Conservation (phyloP, 2,888 invertebrate genomes). For the Rhamnusium bicolor region DNA sequence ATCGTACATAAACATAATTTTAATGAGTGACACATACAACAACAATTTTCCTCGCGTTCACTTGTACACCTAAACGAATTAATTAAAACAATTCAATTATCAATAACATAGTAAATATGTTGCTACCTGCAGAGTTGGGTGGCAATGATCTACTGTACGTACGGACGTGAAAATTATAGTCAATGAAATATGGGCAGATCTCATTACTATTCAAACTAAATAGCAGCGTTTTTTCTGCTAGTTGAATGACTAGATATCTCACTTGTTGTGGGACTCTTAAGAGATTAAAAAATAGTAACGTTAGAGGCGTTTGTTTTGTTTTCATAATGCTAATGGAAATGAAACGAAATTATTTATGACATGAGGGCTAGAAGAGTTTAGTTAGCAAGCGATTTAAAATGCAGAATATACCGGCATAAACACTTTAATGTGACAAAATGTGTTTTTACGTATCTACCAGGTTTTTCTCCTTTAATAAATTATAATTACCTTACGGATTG, state of each 20-base stretch:
- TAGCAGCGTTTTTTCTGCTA: conserved; percentile 7
- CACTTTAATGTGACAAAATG: too few species aligned
- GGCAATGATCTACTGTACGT: conserved; percentile 1
- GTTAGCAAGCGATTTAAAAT: too few species aligned
- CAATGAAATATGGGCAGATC: conserved; percentile 31
- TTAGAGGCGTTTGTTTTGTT: neutral
- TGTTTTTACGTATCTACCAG: too few species aligned
- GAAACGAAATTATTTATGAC: too few species aligned
- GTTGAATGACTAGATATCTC: conserved; percentile 14
- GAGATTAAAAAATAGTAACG: neutral
- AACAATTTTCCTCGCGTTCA: neutral
- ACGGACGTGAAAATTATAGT: conserved; percentile 31
- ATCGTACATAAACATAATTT: neutral
- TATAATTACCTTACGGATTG: too few species aligned
- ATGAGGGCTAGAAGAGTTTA: too few species aligned
- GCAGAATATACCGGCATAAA: too few species aligned
- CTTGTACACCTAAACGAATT: neutral
- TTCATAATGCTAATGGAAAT: neutral
- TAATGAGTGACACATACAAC: conserved; percentile 1
- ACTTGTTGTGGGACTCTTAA: conserved; percentile 9
- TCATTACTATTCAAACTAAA: conserved; percentile 27
- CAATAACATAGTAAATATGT: neutral
- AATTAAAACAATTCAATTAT: neutral
- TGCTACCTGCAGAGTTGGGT: conserved; percentile 5
- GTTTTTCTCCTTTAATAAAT: too few species aligned